Evolutionary conservation across 2,888 invertebrate genomes (phyloP).

Genomic region (Zygaena filipendulae): DNA sequence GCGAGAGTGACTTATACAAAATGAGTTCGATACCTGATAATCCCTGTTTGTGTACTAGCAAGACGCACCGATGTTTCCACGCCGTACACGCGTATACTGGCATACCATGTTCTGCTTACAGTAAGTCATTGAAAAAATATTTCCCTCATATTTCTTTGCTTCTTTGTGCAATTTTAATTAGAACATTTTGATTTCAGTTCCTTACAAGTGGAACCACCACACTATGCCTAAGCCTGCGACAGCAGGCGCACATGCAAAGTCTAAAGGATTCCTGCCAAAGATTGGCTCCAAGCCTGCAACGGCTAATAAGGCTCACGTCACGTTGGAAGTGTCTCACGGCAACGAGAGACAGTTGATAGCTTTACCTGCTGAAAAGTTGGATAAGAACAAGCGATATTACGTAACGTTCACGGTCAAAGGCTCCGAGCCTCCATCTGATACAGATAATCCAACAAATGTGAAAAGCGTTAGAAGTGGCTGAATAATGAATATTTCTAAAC

Average conservation of each 20-base stretch:
- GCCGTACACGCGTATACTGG: conserved; percentile 93
- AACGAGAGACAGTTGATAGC: conserved; percentile 88
- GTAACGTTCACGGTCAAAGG: conserved; percentile 93
- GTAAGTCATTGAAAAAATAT: conserved; percentile 69
- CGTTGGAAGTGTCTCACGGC: conserved; percentile 86
- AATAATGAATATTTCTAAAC: conserved; percentile 9
- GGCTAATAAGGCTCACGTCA: conserved; percentile 66
- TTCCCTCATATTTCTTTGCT: conserved; percentile 1
- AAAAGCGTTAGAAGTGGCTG: conserved; percentile 45
- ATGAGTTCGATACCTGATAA: conserved; percentile 75
- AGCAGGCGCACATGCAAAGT: conserved; percentile 49
- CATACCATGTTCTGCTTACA: conserved; percentile 87
- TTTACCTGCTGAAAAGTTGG: conserved; percentile 86
- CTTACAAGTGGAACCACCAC: conserved; percentile 80
- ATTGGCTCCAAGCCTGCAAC: conserved; percentile 62
- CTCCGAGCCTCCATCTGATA: conserved; percentile 67
- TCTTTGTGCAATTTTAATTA: conserved; percentile 2
- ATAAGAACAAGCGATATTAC: conserved; percentile 90
- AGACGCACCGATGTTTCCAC: conserved; percentile 90
- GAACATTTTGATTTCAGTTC: conserved; percentile 65
- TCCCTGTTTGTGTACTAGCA: conserved; percentile 84
- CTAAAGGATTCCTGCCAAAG: conserved; percentile 75
- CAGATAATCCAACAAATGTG: conserved; percentile 53
- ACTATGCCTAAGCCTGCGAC: conserved; percentile 79
- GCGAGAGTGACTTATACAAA: conserved; percentile 68